phyloP scores from a whole-genome alignment of 2,113 vertebrate genomes.

The Balaeniceps rex region DNA sequence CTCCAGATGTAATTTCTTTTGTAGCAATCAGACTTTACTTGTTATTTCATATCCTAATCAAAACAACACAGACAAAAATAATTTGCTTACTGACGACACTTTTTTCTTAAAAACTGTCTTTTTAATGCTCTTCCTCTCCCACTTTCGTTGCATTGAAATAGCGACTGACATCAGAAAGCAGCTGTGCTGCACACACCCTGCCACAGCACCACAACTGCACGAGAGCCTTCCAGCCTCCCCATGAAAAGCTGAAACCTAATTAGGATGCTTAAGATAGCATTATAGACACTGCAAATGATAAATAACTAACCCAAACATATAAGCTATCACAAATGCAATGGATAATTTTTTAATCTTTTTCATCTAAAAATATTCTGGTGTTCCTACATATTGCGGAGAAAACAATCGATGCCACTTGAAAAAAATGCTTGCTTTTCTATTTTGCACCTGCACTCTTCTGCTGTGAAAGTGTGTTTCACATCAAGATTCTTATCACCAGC shows the following conservation, averaged over 20 bases:
- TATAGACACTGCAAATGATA: conserved; percentile 32
- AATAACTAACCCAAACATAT: conserved; percentile 48
- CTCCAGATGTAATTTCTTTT: conserved; percentile 67
- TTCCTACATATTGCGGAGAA: conserved; percentile 13
- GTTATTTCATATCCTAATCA: conserved; percentile 67
- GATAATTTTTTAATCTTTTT: conserved; percentile 59
- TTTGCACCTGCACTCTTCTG: conserved; percentile 42
- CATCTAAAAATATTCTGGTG: conserved; percentile 46
- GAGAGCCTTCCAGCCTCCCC: conserved; percentile 18
- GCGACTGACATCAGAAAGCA: conserved; percentile 65
- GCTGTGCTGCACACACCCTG: conserved; percentile 32
- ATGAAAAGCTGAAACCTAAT: conserved; percentile 47
- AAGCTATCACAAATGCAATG: conserved; percentile 9
- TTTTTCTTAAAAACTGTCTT: conserved; percentile 54
- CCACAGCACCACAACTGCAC: conserved; percentile 49
- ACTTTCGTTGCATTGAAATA: conserved; percentile 54
- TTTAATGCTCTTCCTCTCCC: conserved; percentile 61
- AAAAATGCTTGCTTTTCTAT: conserved; percentile 28
- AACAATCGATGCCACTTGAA: conserved; percentile 22
- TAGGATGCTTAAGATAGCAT: conserved; percentile 53
- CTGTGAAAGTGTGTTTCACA: not conserved
- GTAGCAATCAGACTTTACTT: conserved; percentile 69
- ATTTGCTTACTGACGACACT: conserved; percentile 68
- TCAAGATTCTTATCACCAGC: not conserved
- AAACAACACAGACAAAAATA: conserved; percentile 64